phyloP scores from a whole-genome alignment of 2,888 invertebrate species.

The Aleiodes testaceus region DNA sequence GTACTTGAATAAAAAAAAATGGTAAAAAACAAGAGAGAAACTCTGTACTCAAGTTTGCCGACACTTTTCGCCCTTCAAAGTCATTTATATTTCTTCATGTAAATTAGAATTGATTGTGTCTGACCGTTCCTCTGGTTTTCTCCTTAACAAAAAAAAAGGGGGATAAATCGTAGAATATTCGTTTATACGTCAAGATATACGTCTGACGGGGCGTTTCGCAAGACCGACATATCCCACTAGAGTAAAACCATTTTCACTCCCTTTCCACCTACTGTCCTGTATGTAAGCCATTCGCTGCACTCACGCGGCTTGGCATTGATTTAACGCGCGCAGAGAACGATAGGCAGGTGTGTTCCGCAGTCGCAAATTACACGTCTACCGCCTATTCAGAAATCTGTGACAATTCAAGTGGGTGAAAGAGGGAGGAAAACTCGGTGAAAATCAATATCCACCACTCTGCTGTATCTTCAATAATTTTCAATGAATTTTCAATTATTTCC shows the following conservation, averaged over 20 bases:
- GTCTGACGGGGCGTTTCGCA: slow-evolving; percentile 48
- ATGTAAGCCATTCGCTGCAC: slow-evolving; percentile 48
- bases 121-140: background rate
- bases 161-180: slow-evolving; percentile 52
- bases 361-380: slow-evolving; percentile 60
- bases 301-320: slow-evolving; percentile 53
- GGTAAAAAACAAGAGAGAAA: slow-evolving; percentile 14
- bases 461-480: slow-evolving; percentile 36
- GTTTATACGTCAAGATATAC: slow-evolving; percentile 47
- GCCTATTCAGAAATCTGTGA: slow-evolving; percentile 57
- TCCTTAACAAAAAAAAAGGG: background rate
- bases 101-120: slow-evolving; percentile 14
- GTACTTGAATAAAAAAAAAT: slow-evolving; percentile 38
- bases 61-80: slow-evolving; percentile 22
- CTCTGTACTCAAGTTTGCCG: slow-evolving; percentile 23
- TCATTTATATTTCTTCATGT: slow-evolving; percentile 15
- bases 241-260: slow-evolving; percentile 37
- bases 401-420: slow-evolving; percentile 50
- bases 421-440: slow-evolving; percentile 41
- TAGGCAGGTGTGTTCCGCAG: slow-evolving; percentile 59
- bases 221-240: slow-evolving; percentile 18
- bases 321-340: slow-evolving; percentile 53
- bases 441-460: slow-evolving; percentile 51
- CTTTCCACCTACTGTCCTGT: slow-evolving; percentile 44
- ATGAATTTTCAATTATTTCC: background rate